These are phyloP conservation scores for Epirrhoe alternata DNA, from an alignment of 2,888 invertebrate species.

Conservation along the genomic window DNA sequence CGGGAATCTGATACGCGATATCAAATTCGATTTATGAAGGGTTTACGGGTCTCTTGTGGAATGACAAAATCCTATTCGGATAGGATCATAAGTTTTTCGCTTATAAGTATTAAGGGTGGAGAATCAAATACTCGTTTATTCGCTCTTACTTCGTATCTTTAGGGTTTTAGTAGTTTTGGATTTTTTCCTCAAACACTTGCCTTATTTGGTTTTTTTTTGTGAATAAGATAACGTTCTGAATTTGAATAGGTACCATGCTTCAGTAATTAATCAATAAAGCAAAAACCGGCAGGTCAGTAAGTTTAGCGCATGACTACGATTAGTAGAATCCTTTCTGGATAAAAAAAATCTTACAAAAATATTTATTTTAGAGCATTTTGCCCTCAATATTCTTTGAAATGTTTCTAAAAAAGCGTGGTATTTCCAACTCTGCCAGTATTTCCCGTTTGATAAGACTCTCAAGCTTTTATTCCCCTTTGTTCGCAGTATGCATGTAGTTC, in stretches of 20 bases:
- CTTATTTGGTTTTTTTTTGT: background rate
- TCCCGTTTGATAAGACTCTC: slow-evolving; percentile 18
- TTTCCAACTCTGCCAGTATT: slow-evolving; percentile 7
- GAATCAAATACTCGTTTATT: slow-evolving; percentile 5
- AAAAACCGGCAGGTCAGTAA: too few relatives aligned
- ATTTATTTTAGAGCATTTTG: background rate
- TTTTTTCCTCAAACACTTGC: background rate
- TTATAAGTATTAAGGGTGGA: slow-evolving; percentile 14
- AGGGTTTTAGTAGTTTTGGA: background rate
- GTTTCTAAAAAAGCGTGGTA: slow-evolving; percentile 12
- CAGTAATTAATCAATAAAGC: too few relatives aligned
- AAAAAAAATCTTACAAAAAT: too few relatives aligned
- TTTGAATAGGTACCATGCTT: too few relatives aligned
- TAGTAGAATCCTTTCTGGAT: too few relatives aligned
- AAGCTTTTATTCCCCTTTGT: slow-evolving; percentile 17
- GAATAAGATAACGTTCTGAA: too few relatives aligned
- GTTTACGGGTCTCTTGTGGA: slow-evolving; percentile 30
- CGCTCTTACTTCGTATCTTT: background rate
- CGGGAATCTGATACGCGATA: slow-evolving; percentile 33
- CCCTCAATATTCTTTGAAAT: too few relatives aligned
- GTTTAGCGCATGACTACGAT: too few relatives aligned
- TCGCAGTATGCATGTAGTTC: slow-evolving; percentile 17
- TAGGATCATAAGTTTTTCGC: slow-evolving; percentile 22
- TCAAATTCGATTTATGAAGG: slow-evolving; percentile 35
- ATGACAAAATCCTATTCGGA: slow-evolving; percentile 24